Evolutionary conservation across 2,113 vertebrate genomes (phyloP).

Genomic region (Pteronura brasiliensis): DNA sequence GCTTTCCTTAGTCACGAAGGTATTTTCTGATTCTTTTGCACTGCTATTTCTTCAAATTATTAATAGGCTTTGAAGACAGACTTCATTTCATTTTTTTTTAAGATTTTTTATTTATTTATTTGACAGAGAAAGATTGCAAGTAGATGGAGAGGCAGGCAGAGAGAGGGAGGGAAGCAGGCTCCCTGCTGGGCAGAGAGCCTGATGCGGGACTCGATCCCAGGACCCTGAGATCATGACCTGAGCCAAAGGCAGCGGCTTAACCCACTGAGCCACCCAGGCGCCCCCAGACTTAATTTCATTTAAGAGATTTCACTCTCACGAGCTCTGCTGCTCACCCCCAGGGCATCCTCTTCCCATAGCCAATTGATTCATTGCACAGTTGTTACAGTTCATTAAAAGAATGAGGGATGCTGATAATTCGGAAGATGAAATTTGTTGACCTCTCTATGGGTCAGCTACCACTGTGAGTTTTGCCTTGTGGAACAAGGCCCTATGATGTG

Average conservation of each 20-base stretch:
- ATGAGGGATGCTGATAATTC: constrained; percentile 58
- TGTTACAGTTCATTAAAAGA: constrained; percentile 71
- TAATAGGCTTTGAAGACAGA: constrained; percentile 52
- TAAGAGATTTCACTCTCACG: constrained; percentile 39
- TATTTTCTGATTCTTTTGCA: constrained; percentile 23
- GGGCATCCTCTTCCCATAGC: constrained; percentile 36
- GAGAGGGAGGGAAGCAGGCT: too few species aligned
- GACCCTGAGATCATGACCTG: too few species aligned
- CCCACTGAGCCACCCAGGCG: too few species aligned
- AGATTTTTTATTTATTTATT: too few species aligned
- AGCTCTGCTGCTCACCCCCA: constrained; percentile 23
- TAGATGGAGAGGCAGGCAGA: too few species aligned
- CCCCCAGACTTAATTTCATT: constrained; percentile 59
- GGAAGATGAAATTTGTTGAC: constrained; percentile 39
- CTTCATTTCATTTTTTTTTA: constrained; percentile 62
- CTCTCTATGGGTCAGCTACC: constrained; percentile 39
- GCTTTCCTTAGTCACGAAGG: neutral
- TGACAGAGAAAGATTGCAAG: too few species aligned
- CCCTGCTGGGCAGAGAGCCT: too few species aligned
- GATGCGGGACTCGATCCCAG: too few species aligned
- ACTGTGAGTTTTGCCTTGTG: constrained; percentile 2
- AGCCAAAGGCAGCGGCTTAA: too few species aligned
- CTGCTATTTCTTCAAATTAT: constrained; percentile 37
- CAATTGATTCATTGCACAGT: constrained; percentile 58
- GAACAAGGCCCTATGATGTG: neutral